Percentiles rank a stretch among this genome's conserved stretches.
phyloP scores from a whole-genome alignment of 2,797 vertebrate species.

The Parambassis ranga region DNA sequence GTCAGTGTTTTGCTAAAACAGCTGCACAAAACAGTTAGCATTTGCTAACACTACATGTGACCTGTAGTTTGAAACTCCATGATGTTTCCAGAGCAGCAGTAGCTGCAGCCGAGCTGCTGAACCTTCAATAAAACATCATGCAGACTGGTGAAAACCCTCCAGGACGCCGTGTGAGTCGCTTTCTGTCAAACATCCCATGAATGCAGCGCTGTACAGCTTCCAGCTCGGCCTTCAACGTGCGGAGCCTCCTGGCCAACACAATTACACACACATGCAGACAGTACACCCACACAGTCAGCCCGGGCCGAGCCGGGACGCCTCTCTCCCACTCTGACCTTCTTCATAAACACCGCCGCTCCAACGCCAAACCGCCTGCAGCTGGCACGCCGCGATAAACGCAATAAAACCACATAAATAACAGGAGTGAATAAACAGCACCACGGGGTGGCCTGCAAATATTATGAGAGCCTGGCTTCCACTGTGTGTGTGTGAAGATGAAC shows the following conservation, averaged over 20 bases:
- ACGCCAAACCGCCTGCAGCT: constrained; percentile 48
- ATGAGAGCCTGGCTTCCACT: constrained; percentile 45
- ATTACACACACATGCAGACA: constrained; percentile 50
- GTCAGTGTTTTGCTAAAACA: no score
- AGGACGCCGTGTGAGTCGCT: neutral
- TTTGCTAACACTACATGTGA: no score
- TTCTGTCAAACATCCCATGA: constrained; percentile 31
- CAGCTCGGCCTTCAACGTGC: constrained; percentile 15
- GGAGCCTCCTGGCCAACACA: constrained; percentile 17
- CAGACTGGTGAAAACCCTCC: neutral
- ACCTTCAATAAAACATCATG: no score
- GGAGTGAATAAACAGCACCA: constrained; percentile 46
- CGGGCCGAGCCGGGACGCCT: constrained; percentile 16
- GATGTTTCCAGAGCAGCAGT: no score
- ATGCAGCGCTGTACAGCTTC: constrained; percentile 25
- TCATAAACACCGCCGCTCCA: constrained; percentile 51
- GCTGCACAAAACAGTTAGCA: no score
- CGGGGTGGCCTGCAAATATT: constrained; percentile 59
- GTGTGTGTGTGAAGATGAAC: no score
- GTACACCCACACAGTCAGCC: constrained; percentile 50
- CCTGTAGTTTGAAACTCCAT: no score
- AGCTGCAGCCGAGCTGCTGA: no score
- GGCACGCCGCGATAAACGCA: constrained; percentile 49
- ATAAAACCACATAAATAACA: constrained; percentile 28
- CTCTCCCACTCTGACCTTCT: constrained; percentile 50